Evolutionary conservation across 1,140 invertebrate genomes (phyloP), one percentile per base, ranked within the genome.

Genomic region (Parapsyche elsis): DNA sequence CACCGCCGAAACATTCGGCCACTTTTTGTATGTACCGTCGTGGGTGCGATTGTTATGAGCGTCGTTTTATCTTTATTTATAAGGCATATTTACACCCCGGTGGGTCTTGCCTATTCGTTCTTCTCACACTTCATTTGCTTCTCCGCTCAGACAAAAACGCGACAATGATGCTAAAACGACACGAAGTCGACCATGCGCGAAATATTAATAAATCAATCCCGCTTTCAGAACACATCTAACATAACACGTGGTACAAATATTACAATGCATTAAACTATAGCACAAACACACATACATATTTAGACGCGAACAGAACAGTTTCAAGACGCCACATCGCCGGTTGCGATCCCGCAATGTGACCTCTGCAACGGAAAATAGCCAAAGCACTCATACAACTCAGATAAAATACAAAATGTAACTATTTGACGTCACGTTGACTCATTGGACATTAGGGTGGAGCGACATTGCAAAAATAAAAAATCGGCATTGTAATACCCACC

Each of bases 181-280:
- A 46, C 30, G 45, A 19, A 19, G 16, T 19, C 71, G 21, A 5
- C 24, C 71, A 49, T 46, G 30, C 71, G 45, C 16, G 44, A 73
- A 73, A 73, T 73, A 73, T 73, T 73, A 73, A 46, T 73, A 67
- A 73, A 73, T 73, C 71, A 46, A 73, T 73, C 19, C 30, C 71
- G 26, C 9, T 73, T 19, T 46, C 16, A 12, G 24, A 67, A 53
- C 12, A 53, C n/a, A n/a, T n/a, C n/a, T n/a, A n/a, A n/a, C n/a
- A n/a, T n/a, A 4, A 67, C 64, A 23, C 24, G 64, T 67, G 30
- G 30, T 38, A 38, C 7, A 38, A 38, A 38, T 38, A 38, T 38
- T 38, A 38, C 7, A 38, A 38, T 38, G 7, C 1, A 38, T 38
- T 7, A 38, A 38, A 38, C n/a, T n/a, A n/a, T n/a, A n/a, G n/a